These are phyloP conservation scores for Drosophila subquinaria DNA, from an alignment of 2,888 invertebrate genomes.

Conservation along the genomic window DNA sequence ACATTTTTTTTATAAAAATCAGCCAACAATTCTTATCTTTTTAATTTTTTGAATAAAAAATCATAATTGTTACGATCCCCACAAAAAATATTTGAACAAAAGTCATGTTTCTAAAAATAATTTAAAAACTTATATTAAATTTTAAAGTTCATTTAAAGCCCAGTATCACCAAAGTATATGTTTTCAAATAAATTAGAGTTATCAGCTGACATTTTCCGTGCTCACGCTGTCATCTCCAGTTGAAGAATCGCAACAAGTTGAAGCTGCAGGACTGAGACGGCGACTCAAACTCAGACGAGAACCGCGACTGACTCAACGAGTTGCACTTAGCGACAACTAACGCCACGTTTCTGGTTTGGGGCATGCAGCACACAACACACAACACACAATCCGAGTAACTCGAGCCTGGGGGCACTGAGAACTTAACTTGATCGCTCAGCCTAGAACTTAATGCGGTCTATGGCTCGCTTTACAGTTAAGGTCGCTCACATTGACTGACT, in stretches of 20 bases:
- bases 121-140: too few relatives aligned
- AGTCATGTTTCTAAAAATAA: too few relatives aligned
- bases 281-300: conserved; percentile 26
- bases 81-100: too few relatives aligned
- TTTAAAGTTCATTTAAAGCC: too few relatives aligned
- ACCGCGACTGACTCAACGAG: conserved; percentile 53
- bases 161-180: neutral
- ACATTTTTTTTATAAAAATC: too few relatives aligned
- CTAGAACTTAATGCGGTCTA: conserved; percentile 69
- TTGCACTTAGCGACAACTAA: conserved; percentile 79
- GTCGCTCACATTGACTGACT: conserved; percentile 61
- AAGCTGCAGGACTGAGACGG: conserved; percentile 42
- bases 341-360: conserved; percentile 62
- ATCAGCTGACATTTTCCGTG: neutral
- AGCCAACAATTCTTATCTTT: too few relatives aligned
- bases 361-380: too few relatives aligned
- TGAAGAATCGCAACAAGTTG: conserved; percentile 63
- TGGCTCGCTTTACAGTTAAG: conserved; percentile 80
- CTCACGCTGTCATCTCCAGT: conserved; percentile 44
- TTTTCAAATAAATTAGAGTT: neutral
- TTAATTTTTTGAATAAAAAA: too few relatives aligned
- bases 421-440: conserved; percentile 47
- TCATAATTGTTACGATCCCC: too few relatives aligned
- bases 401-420: conserved; percentile 45
- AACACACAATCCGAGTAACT: conserved; percentile 51